These are phyloP conservation scores for Aphelinus atriplicis DNA, from an alignment of 1,140 invertebrate genomes.

Conservation along the genomic window DNA sequence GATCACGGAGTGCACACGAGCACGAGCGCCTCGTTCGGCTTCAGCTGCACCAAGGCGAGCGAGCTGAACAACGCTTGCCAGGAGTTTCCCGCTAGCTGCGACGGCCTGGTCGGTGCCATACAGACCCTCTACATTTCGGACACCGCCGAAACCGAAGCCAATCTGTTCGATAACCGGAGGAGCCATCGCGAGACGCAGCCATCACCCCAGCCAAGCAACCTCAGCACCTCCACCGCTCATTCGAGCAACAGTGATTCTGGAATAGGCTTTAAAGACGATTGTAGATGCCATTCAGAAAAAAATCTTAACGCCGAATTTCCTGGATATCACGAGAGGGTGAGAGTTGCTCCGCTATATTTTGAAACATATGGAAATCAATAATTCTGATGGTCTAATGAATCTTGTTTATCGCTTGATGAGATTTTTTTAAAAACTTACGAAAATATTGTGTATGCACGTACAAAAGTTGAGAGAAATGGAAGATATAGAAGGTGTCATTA, in stretches of 20 bases:
- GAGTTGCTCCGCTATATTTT: background rate
- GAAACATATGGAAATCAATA: too few relatives aligned
- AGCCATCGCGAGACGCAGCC: conserved; percentile 71
- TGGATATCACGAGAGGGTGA: conserved; percentile 39
- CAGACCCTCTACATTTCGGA: conserved; percentile 66
- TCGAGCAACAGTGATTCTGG: conserved; percentile 95
- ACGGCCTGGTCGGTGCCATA: conserved; percentile 81
- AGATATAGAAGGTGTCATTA: too few relatives aligned
- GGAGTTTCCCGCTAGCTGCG: conserved; percentile 90
- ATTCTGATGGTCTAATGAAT: background rate
- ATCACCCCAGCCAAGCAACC: conserved; percentile 83
- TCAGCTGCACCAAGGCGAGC: conserved; percentile 61
- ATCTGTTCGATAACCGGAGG: conserved; percentile 55
- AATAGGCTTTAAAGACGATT: conserved; percentile 91
- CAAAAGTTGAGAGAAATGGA: too few relatives aligned
- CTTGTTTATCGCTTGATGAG: too few relatives aligned
- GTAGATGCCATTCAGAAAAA: conserved; percentile 80
- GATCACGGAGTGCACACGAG: conserved; percentile 81
- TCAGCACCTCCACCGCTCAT: conserved; percentile 83
- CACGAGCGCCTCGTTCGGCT: conserved; percentile 60
- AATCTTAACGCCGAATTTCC: conserved; percentile 83
- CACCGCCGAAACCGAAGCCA: conserved; percentile 50
- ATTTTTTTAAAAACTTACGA: too few relatives aligned
- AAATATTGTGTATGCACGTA: too few relatives aligned
- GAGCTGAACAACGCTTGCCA: conserved; percentile 74